These are phyloP conservation scores for Cossypha polioptera DNA, from an alignment of 2,797 vertebrate genomes.

Conservation along the genomic window DNA sequence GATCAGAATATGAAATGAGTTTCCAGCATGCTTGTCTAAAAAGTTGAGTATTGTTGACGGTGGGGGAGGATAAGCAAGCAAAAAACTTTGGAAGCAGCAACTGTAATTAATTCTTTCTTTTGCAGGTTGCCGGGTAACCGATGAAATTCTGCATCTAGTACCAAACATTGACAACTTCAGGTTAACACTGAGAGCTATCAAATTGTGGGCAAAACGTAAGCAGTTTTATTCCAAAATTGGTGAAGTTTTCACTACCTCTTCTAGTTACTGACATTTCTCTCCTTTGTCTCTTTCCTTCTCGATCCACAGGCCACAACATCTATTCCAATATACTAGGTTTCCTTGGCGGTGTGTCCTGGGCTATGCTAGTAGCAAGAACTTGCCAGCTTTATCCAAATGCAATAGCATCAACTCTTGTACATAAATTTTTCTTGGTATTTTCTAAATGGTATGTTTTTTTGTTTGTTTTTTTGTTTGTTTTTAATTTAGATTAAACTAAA, in stretches of 20 bases:
- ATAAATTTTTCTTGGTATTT: conserved; percentile 99
- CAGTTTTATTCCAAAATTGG: conserved; percentile 59
- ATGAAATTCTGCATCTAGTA: conserved; percentile 90
- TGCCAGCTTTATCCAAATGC: conserved; percentile 99
- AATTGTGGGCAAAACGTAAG: conserved; percentile 95
- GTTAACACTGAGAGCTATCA: conserved; percentile 89
- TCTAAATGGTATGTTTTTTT: conserved; percentile 91
- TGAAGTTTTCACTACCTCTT: neutral
- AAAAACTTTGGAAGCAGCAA: neutral
- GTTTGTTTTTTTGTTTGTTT: neutral
- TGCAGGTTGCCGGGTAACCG: conserved; percentile 88
- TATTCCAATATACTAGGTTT: conserved; percentile 99
- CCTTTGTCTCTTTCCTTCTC: conserved; percentile 50
- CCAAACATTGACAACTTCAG: conserved; percentile 90
- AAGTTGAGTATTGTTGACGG: neutral
- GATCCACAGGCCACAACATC: conserved; percentile 92
- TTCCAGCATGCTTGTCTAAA: neutral
- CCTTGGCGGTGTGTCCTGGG: conserved; percentile 98
- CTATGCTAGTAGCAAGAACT: conserved; percentile 98
- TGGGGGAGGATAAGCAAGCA: neutral
- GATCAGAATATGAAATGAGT: neutral
- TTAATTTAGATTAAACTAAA: conserved; percentile 77
- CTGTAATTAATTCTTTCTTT: conserved; percentile 22
- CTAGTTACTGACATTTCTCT: conserved; percentile 42
- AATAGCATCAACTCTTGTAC: conserved; percentile 96